A percentile compares a stretch with the other conserved stretches of the same genome.
phyloP scores from a whole-genome alignment of 2,888 invertebrate species.

The Papilio protenor region DNA sequence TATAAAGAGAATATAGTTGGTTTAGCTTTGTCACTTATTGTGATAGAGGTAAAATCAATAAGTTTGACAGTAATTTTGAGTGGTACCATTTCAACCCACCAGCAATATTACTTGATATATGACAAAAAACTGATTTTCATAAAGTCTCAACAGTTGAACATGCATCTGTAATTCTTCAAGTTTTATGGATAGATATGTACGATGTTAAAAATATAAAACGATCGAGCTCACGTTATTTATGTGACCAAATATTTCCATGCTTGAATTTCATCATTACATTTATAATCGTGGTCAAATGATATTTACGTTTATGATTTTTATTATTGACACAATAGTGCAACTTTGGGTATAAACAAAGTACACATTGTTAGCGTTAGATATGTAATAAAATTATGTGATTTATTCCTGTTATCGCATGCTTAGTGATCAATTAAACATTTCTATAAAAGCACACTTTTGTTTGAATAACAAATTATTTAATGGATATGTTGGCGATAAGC shows the following conservation, averaged over 20 bases:
- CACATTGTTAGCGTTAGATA: conserved; percentile 34
- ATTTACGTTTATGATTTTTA: background rate
- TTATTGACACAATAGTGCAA: conserved; percentile 18
- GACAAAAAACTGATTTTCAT: background rate
- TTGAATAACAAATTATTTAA: conserved; percentile 55
- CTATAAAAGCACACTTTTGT: conserved; percentile 50
- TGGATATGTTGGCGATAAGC: conserved; percentile 53
- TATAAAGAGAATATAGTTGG: background rate
- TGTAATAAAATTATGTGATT: conserved; percentile 36
- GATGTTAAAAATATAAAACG: background rate
- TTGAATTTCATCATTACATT: background rate
- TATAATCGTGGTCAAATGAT: conserved; percentile 33
- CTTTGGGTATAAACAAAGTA: conserved; percentile 38
- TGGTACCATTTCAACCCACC: background rate
- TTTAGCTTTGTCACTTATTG: conserved; percentile 6
- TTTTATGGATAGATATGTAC: background rate
- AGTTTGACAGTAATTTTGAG: background rate
- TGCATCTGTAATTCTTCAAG: background rate
- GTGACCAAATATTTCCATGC: background rate
- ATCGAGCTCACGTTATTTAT: background rate
- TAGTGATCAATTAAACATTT: conserved; percentile 48
- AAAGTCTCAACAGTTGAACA: background rate
- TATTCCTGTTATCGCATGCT: conserved; percentile 42
- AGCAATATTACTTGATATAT: background rate
- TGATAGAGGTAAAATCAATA: background rate